A percentile compares a stretch with the other conserved stretches of the same genome.
Conservation (phyloP, 1,140 invertebrate genomes). For the Hycleus phaleratus region DNA sequence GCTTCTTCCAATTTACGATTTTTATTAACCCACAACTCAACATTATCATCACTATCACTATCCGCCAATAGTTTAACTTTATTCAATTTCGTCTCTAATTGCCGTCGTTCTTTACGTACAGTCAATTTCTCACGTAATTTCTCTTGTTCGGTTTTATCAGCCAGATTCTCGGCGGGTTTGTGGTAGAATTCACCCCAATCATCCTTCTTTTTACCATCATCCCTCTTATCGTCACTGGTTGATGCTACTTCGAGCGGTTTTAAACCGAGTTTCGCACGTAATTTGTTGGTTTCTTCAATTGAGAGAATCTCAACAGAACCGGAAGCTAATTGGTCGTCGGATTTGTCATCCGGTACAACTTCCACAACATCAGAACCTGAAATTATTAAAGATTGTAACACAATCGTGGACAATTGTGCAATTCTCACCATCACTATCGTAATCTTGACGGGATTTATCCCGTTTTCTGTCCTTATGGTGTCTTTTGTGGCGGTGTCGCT, state of each 20-base stretch:
- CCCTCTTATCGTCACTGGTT: slow-evolving; percentile 35
- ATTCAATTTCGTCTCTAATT: slow-evolving; percentile 64
- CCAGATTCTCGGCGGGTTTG: slow-evolving; percentile 78
- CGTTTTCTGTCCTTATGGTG: slow-evolving; percentile 52
- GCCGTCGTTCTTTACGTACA: slow-evolving; percentile 69
- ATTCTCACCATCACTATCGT: slow-evolving; percentile 50
- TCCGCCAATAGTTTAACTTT: slow-evolving; percentile 65
- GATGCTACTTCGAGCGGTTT: slow-evolving; percentile 76
- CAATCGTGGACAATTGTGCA: not conserved
- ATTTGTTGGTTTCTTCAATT: slow-evolving; percentile 85
- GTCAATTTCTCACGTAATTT: slow-evolving; percentile 76
- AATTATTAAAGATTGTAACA: slow-evolving; percentile 1
- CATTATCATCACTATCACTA: slow-evolving; percentile 64
- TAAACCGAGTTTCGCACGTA: slow-evolving; percentile 86
- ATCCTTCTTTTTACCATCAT: slow-evolving; percentile 55
- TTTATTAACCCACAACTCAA: slow-evolving; percentile 73
- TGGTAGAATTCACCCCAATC: slow-evolving; percentile 89
- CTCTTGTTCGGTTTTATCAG: slow-evolving; percentile 66
- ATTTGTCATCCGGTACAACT: slow-evolving; percentile 27
- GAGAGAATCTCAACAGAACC: slow-evolving; percentile 56
- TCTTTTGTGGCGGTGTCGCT: slow-evolving; percentile 53
- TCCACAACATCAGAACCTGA: slow-evolving; percentile 37
- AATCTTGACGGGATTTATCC: slow-evolving; percentile 43
- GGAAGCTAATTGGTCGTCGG: slow-evolving; percentile 7
- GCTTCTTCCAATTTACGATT: slow-evolving; percentile 70